A percentile compares a stretch with the other conserved stretches of the same genome.
Conservation (phyloP, 1,140 invertebrate species). For the Metopolophium dirhodum region DNA sequence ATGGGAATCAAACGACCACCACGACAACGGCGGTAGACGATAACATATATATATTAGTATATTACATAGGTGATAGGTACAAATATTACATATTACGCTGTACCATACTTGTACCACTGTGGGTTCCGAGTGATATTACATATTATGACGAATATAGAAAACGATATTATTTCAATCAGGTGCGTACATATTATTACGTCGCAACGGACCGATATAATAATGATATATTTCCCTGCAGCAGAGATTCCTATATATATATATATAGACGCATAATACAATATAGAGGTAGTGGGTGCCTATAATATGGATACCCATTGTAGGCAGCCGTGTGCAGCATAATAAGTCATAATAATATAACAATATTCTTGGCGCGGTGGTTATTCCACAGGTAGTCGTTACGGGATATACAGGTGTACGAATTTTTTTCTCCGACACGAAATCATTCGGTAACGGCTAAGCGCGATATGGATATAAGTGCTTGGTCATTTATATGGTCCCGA, state of each 20-base stretch:
- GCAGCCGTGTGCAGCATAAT: background rate
- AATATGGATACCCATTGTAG: background rate
- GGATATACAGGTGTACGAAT: background rate
- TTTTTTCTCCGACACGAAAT: slow-evolving; percentile 4
- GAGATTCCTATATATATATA: background rate
- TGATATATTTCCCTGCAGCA: background rate
- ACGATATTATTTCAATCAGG: background rate
- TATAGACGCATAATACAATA: too few species aligned
- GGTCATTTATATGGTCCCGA: background rate
- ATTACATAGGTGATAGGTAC: too few species aligned
- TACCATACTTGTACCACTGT: background rate
- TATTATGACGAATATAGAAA: background rate
- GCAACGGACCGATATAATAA: background rate
- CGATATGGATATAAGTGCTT: background rate
- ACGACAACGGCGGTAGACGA: background rate
- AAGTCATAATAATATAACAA: background rate
- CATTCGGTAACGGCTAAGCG: background rate
- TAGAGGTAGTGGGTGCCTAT: background rate
- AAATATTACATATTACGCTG: too few species aligned
- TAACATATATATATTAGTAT: background rate
- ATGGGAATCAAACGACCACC: background rate
- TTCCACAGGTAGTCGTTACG: background rate
- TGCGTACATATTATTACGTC: background rate
- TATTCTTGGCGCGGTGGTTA: background rate
- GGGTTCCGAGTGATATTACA: background rate